phyloP scores from a whole-genome alignment of 2,888 invertebrate species.

The Arctia plantaginis region DNA sequence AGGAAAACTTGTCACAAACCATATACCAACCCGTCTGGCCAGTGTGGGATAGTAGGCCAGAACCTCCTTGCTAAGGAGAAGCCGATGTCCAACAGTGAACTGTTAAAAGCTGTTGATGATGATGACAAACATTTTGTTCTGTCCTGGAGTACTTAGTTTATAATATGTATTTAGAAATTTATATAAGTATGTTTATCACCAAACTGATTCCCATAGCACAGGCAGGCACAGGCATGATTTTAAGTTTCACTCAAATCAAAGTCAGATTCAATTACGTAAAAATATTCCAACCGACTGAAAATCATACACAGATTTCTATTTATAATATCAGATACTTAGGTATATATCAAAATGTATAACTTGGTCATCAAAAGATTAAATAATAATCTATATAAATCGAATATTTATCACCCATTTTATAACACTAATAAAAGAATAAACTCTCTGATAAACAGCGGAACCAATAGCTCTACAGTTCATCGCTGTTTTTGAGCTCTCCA shows the following conservation, averaged over 20 bases:
- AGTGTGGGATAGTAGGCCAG: too few species aligned
- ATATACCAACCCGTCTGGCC: too few species aligned
- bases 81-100: too few species aligned
- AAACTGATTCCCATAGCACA: too few species aligned
- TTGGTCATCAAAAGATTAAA: slow-evolving; percentile 1
- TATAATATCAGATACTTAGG: not conserved
- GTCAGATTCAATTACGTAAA: not conserved
- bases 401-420: not conserved
- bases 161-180: too few species aligned
- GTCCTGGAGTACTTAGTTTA: too few species aligned
- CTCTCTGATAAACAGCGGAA: slow-evolving; percentile 29
- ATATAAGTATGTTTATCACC: too few species aligned
- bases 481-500: slow-evolving; percentile 21
- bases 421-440: not conserved
- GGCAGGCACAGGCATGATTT: not conserved
- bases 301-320: not conserved
- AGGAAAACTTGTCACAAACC: too few species aligned
- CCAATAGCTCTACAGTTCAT: slow-evolving; percentile 22
- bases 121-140: too few species aligned
- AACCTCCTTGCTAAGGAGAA: too few species aligned
- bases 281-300: not conserved
- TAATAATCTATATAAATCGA: not conserved
- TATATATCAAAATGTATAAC: not conserved
- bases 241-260: not conserved
- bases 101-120: too few species aligned